Evolutionary conservation across 2,888 invertebrate species (phyloP), one percentile per base, ranked within the genome.

Genomic region (Alloscopus bannaensis): DNA sequence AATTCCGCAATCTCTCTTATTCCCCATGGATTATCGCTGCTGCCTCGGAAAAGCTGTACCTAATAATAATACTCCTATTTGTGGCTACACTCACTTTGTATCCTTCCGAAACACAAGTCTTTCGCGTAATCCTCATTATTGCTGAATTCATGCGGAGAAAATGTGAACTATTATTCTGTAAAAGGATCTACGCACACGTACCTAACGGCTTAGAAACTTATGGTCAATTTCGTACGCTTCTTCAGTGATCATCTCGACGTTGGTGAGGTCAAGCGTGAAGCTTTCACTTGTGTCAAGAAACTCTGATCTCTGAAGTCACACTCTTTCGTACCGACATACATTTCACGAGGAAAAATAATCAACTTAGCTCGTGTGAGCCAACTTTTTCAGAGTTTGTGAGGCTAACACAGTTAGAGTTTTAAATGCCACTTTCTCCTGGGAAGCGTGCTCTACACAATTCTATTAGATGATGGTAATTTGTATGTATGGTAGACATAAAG

Each of bases 1-100:
- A 73, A 73, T 55, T 73, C 64, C 50, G 28, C 57, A 64, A 68
- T 47, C 47, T 66, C 59, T 68, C 75, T 66, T 26, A 47, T 62
- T 71, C 26, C 31, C 22, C 59, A 28, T n/a, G n/a, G n/a, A n/a
- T n/a, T n/a, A n/a, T n/a, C n/a, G n/a, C n/a, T n/a, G n/a, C n/a
- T n/a, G n/a, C n/a, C n/a, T n/a, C n/a, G n/a, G n/a, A n/a, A n/a
- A n/a, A n/a, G n/a, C n/a, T n/a, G n/a, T n/a, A n/a, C n/a, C n/a
- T n/a, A n/a, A n/a, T n/a, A n/a, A n/a, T n/a, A n/a, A n/a, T n/a
- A n/a, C n/a, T n/a, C n/a, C n/a, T n/a, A n/a, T n/a, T n/a, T n/a
- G n/a, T n/a, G n/a, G n/a, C n/a, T n/a, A n/a, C n/a, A n/a, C n/a
- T n/a, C n/a, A n/a, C n/a, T n/a, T n/a, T n/a, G n/a, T n/a, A n/a